These are phyloP conservation scores for Meliscaeva auricollis DNA, from an alignment of 2,888 invertebrate species.

Conservation along the genomic window DNA sequence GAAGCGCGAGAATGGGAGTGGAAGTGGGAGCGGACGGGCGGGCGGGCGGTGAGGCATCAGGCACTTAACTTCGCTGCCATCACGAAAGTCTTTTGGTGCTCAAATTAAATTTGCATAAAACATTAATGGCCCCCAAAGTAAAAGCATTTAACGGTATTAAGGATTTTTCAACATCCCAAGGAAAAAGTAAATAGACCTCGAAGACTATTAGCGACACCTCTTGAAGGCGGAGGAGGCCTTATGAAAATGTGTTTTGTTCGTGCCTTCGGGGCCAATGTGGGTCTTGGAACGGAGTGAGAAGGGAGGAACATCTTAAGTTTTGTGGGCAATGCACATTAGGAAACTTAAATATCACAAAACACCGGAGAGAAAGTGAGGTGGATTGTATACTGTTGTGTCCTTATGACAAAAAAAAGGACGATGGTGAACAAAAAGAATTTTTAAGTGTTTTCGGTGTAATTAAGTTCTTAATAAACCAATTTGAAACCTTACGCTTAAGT, in stretches of 20 bases:
- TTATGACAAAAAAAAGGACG: conserved; percentile 31
- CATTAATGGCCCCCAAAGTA: conserved; percentile 74
- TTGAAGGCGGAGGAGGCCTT: conserved; percentile 54
- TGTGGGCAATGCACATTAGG: conserved; percentile 72
- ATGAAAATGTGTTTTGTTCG: conserved; percentile 57
- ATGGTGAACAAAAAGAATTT: conserved; percentile 69
- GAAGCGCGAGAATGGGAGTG: background rate
- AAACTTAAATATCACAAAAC: conserved; percentile 51
- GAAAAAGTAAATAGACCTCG: conserved; percentile 72
- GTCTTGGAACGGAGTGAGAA: background rate
- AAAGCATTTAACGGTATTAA: conserved; percentile 75
- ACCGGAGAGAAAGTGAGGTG: conserved; percentile 4
- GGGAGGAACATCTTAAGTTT: conserved; percentile 46
- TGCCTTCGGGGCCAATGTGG: conserved; percentile 24
- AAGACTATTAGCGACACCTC: conserved; percentile 75
- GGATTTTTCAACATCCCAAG: conserved; percentile 63
- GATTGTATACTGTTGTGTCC: conserved; percentile 30
- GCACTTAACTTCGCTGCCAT: conserved; percentile 38
- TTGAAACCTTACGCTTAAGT: conserved; percentile 64
- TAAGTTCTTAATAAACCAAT: conserved; percentile 76
- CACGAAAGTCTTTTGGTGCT: conserved; percentile 38
- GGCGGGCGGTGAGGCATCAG: background rate
- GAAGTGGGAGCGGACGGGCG: too few relatives aligned
- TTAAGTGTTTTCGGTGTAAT: conserved; percentile 75
- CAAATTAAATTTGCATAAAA: conserved; percentile 75